A percentile compares a stretch with the other conserved stretches of the same genome.
Evolutionary conservation across 2,113 vertebrate species (phyloP).

Genomic region (Xyliphius kryptos): DNA sequence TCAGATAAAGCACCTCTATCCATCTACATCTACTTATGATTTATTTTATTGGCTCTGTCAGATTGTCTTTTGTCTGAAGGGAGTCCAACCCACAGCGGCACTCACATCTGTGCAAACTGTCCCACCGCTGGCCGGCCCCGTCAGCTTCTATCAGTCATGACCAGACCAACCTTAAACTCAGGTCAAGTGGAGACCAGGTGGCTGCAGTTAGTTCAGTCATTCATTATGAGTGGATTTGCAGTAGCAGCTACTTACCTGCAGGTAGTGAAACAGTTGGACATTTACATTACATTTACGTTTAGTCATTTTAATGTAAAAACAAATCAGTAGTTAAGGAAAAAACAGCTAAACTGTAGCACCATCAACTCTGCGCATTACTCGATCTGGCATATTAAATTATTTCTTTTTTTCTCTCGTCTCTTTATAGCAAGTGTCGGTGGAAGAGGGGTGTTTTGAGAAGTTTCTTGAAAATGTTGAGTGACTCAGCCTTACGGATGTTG

Average conservation of each 20-base stretch:
- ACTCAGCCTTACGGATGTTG: too few relatives aligned
- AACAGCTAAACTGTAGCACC: too few relatives aligned
- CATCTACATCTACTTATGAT: slow-evolving; percentile 25
- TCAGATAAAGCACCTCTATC: background rate
- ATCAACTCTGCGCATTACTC: too few relatives aligned
- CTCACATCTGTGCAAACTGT: slow-evolving; percentile 12
- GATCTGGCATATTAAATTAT: too few relatives aligned
- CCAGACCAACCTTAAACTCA: slow-evolving; percentile 19
- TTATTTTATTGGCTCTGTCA: slow-evolving; percentile 15
- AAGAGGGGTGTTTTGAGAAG: too few relatives aligned
- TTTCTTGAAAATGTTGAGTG: too few relatives aligned
- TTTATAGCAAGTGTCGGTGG: too few relatives aligned
- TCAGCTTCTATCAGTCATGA: slow-evolving; percentile 30
- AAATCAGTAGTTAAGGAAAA: too few relatives aligned
- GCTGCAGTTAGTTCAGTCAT: slow-evolving; percentile 2
- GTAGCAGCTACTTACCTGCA: background rate
- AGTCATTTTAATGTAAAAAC: too few relatives aligned
- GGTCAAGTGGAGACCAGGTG: slow-evolving; percentile 4
- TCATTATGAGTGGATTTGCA: slow-evolving; percentile 11
- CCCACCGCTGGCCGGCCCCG: background rate
- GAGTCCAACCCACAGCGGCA: slow-evolving; percentile 15
- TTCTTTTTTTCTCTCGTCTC: too few relatives aligned
- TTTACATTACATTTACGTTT: too few relatives aligned
- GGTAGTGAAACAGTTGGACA: too few relatives aligned
- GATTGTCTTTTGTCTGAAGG: slow-evolving; percentile 8